Evolutionary conservation across 2,113 vertebrate genomes (phyloP), one percentile per base, ranked within the genome.

Genomic region (Nothobranchius kuhntae): DNA sequence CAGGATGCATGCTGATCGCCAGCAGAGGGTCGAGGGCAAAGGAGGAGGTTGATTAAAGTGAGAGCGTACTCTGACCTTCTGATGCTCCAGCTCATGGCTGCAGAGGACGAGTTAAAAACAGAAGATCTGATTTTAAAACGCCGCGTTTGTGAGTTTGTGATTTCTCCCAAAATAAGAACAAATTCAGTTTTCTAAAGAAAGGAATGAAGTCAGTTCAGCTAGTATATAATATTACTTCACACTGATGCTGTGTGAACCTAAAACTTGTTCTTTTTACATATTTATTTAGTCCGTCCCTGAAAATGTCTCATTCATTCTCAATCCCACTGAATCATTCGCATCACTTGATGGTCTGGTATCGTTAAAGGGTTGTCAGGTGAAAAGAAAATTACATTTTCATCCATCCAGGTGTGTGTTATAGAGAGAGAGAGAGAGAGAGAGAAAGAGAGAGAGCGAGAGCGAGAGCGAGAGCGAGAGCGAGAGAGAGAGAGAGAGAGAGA

Each of bases 31-130:
- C 73, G 30, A 2, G n/a, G 57, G 53, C 36, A 53, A 50, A 77
- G 48, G 69, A 40, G 42, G 63, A 58, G 73, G 77, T 80, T 84
- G 82, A 86, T 88, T 85, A 73, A 73, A 83, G 68, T 46, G 14
- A 66, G 64, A 64, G 68, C 44, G 47, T 21, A 21, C 40, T 30
- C 44, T 0, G 45, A 80, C 66, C 70, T 83, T 79, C 50, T 78
- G 71, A 24, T 47, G 65, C 71, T 56, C 45, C 40, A 58, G 9
- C 60, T 52, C 46, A 40, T 15, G 7, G 62, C 21, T 38, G 36
- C 71, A 58, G 58, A 5, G 2, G 50, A 2, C 6, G 44, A 0
- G 48, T 38, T 61, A 72, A 69, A 42, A 13, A 30, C 30, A 30
- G 30, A 30, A 30, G 30, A 30, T 30, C 30, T 30, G 30, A 30